Conservation (phyloP, 2,113 vertebrate genomes). For the Pavo muticus region DNA sequence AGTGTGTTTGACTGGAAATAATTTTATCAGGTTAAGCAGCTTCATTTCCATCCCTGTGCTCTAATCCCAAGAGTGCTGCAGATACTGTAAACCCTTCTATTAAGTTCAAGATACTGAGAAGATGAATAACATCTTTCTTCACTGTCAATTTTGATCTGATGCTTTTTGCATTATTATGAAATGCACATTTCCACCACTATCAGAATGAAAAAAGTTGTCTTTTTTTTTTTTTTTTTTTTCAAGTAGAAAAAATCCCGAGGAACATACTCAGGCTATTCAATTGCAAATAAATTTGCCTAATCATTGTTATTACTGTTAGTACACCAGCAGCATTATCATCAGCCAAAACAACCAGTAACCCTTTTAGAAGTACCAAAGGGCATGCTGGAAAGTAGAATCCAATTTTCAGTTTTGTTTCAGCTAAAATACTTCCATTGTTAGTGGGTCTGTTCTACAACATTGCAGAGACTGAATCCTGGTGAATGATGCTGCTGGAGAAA, state of each 20-base stretch:
- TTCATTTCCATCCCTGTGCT: background rate
- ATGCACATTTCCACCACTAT: background rate
- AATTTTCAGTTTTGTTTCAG: conserved; percentile 3
- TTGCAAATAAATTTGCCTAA: background rate
- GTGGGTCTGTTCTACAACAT: background rate
- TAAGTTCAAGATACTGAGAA: background rate
- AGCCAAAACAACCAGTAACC: background rate
- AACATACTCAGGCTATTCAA: background rate
- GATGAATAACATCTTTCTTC: background rate
- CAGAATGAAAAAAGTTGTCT: background rate
- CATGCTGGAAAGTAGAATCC: background rate
- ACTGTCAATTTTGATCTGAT: background rate
- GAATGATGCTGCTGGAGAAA: background rate
- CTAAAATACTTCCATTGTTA: background rate
- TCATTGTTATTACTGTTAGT: background rate
- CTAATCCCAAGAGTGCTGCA: background rate
- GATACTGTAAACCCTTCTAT: background rate
- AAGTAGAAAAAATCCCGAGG: background rate
- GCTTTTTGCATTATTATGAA: background rate
- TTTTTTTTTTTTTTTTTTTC: no score
- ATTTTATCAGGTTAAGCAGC: background rate
- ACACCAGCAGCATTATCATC: background rate
- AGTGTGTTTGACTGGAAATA: background rate
- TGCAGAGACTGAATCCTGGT: background rate
- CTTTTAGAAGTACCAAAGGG: background rate